phyloP scores from a whole-genome alignment of 2,888 invertebrate genomes.

The Archaeoteleia sp. region DNA sequence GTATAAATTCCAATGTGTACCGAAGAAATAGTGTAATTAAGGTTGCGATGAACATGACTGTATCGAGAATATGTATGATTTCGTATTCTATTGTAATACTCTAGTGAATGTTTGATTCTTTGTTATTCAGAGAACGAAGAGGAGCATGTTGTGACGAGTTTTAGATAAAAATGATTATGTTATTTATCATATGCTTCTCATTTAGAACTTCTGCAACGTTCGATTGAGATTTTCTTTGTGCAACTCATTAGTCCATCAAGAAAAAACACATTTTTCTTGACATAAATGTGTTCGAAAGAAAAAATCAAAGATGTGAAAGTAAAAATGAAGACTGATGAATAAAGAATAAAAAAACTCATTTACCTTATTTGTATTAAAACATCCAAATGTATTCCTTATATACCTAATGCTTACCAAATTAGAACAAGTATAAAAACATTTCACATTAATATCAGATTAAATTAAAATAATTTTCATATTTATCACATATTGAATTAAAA shows the following conservation, averaged over 20 bases:
- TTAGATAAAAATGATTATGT: slow-evolving; percentile 25
- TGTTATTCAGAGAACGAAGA: slow-evolving; percentile 33
- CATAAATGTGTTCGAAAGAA: slow-evolving; percentile 13
- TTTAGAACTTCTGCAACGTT: slow-evolving; percentile 29
- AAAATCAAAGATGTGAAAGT: slow-evolving; percentile 38
- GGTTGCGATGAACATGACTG: slow-evolving; percentile 35
- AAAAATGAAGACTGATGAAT: slow-evolving; percentile 49
- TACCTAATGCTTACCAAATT: too few relatives aligned
- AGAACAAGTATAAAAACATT: too few relatives aligned
- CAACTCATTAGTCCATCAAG: slow-evolving; percentile 15
- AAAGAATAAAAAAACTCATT: too few relatives aligned
- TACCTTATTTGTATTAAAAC: too few relatives aligned
- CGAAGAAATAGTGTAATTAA: slow-evolving; percentile 46
- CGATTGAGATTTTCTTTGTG: slow-evolving; percentile 13
- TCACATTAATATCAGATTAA: too few relatives aligned
- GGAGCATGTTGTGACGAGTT: slow-evolving; percentile 40
- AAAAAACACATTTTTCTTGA: slow-evolving; percentile 14
- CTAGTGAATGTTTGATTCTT: slow-evolving; percentile 43
- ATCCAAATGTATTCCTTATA: too few relatives aligned
- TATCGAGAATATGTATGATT: slow-evolving; percentile 43
- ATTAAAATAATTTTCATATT: too few relatives aligned
- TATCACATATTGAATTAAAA: too few relatives aligned
- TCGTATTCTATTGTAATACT: slow-evolving; percentile 33
- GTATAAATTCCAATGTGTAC: slow-evolving; percentile 46
- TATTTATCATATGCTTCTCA: slow-evolving; percentile 45